phyloP scores from a whole-genome alignment of 2,797 vertebrate genomes.

The Platalea minor region DNA sequence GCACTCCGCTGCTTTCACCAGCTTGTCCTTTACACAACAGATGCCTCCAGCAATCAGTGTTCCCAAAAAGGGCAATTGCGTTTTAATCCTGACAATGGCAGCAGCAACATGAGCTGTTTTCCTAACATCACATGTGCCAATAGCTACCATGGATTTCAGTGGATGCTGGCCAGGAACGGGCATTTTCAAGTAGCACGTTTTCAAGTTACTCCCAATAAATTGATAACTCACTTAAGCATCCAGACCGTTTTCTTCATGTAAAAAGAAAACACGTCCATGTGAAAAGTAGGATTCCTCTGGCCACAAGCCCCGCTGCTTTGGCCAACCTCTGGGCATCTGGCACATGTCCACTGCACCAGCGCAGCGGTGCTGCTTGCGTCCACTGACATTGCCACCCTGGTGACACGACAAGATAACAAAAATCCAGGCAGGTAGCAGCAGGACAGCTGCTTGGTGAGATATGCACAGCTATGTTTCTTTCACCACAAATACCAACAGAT shows the following conservation, averaged over 20 bases:
- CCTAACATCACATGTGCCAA: background rate
- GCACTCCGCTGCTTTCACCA: background rate
- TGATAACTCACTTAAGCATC: background rate
- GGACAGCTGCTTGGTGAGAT: background rate
- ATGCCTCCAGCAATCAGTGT: conserved; percentile 37
- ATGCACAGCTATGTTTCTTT: background rate
- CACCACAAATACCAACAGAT: background rate
- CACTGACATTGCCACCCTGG: background rate
- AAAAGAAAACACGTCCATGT: background rate
- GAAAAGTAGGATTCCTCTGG: background rate
- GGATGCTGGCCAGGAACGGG: background rate
- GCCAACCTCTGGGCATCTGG: background rate
- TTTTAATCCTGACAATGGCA: conserved; percentile 30
- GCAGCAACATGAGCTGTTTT: conserved; percentile 28
- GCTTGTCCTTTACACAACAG: conserved; percentile 41
- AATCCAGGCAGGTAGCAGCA: background rate
- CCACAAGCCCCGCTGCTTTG: background rate
- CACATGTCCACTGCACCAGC: background rate
- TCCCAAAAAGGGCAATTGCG: conserved; percentile 43
- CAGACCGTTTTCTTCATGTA: background rate
- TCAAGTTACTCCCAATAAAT: background rate
- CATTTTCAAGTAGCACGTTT: background rate
- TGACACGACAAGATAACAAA: background rate
- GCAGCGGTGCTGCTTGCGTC: background rate
- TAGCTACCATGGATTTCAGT: background rate